These are phyloP conservation scores for Tribolium castaneum DNA, from an alignment of 1,140 invertebrate genomes.

Conservation along the genomic window DNA sequence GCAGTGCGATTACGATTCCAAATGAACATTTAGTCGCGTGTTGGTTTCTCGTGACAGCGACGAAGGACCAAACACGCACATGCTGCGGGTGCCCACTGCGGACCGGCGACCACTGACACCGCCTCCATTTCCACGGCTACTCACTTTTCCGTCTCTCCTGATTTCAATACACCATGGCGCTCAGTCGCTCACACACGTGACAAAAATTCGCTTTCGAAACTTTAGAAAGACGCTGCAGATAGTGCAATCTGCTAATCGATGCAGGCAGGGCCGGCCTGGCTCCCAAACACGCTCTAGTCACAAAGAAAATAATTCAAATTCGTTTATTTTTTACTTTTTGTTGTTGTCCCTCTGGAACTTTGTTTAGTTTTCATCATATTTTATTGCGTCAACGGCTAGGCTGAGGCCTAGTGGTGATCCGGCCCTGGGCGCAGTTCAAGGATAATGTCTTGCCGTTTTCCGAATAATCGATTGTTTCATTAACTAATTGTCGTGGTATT, in stretches of 20 bases:
- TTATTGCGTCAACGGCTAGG: too few species aligned
- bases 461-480: neutral
- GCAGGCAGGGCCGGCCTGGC: too few species aligned
- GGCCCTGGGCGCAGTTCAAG: neutral
- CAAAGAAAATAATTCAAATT: too few species aligned
- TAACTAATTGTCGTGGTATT: neutral
- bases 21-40: conserved; percentile 53
- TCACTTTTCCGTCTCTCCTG: neutral
- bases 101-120: conserved; percentile 9
- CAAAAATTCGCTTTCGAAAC: too few species aligned
- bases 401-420: too few species aligned
- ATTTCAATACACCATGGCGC: neutral
- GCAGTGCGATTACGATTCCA: conserved; percentile 45
- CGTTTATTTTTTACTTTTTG: too few species aligned
- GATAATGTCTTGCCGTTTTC: neutral
- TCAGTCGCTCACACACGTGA: neutral
- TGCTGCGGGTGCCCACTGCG: conserved; percentile 47
- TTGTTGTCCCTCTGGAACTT: too few species aligned
- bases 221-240: too few species aligned
- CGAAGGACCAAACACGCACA: conserved; percentile 47
- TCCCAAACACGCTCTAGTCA: too few species aligned
- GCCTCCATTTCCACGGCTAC: neutral
- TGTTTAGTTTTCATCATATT: too few species aligned
- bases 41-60: conserved; percentile 48
- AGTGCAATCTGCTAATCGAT: too few species aligned